Percentiles rank a stretch among this genome's conserved stretches.
phyloP scores from a whole-genome alignment of 2,888 invertebrate species.

The Plagodis dolabraria region DNA sequence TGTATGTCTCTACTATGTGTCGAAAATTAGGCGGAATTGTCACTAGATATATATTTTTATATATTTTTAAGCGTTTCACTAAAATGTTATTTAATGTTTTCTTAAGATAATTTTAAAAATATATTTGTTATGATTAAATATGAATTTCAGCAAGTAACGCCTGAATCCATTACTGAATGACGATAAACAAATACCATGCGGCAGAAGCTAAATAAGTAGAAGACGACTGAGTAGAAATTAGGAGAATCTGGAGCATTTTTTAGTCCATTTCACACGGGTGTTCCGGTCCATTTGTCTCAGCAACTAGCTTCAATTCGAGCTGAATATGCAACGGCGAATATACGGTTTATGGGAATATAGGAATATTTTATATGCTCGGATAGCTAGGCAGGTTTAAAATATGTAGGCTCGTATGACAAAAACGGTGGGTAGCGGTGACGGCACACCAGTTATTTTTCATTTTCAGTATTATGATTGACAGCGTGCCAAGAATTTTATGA shows the following conservation, averaged over 20 bases:
- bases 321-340: slow-evolving; percentile 36
- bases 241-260: slow-evolving; percentile 30
- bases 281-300: slow-evolving; percentile 44
- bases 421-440: slow-evolving; percentile 25
- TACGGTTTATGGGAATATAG: slow-evolving; percentile 10
- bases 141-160: too few species aligned
- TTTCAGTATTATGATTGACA: slow-evolving; percentile 48
- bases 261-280: slow-evolving; percentile 41
- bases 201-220: too few species aligned
- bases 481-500: slow-evolving; percentile 24
- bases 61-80: too few species aligned
- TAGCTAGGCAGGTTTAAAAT: slow-evolving; percentile 37
- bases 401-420: slow-evolving; percentile 40
- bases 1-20: too few species aligned
- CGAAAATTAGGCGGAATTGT: too few species aligned
- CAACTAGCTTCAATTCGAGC: slow-evolving; percentile 32
- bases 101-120: too few species aligned
- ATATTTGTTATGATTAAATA: too few species aligned
- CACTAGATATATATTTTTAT: too few species aligned
- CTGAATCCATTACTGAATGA: too few species aligned
- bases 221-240: too few species aligned
- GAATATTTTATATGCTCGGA: slow-evolving; percentile 15
- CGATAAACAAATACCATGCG: too few species aligned
- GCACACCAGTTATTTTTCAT: slow-evolving; percentile 44
- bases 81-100: too few species aligned